These are phyloP conservation scores for Idris sp. DNA, from an alignment of 1,140 invertebrate species.

Conservation along the genomic window DNA sequence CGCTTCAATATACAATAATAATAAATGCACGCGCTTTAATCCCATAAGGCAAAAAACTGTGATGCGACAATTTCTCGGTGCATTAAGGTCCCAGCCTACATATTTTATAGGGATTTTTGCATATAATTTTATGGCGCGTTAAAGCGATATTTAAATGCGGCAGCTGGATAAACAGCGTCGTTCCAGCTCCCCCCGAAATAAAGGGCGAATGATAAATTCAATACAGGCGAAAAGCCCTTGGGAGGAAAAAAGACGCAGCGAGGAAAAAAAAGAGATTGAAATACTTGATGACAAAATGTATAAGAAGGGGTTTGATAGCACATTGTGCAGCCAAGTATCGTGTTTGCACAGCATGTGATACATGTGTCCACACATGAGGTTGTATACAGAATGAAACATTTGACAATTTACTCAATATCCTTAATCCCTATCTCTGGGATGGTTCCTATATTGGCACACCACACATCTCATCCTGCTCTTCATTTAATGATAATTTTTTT, in stretches of 20 bases:
- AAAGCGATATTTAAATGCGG: constrained; percentile 77
- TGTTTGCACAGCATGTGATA: constrained; percentile 77
- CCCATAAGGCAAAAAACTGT: constrained; percentile 69
- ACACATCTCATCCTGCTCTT: constrained; percentile 33
- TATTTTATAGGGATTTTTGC: constrained; percentile 78
- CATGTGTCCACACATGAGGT: constrained; percentile 71
- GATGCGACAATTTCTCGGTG: constrained; percentile 77
- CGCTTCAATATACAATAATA: constrained; percentile 46
- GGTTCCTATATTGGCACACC: constrained; percentile 44
- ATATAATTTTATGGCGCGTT: constrained; percentile 79
- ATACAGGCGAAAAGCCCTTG: constrained; percentile 53
- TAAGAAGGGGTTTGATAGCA: constrained; percentile 45
- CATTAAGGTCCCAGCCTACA: constrained; percentile 73
- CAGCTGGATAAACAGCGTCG: constrained; percentile 77
- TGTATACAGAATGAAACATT: constrained; percentile 65
- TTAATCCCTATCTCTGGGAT: constrained; percentile 68
- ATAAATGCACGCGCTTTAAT: constrained; percentile 66
- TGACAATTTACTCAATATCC: constrained; percentile 75
- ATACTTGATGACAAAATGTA: constrained; percentile 56
- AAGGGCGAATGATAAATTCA: constrained; percentile 62
- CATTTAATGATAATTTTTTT: constrained; percentile 4
- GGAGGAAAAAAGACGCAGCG: constrained; percentile 36
- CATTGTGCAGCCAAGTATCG: constrained; percentile 54
- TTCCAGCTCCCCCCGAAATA: constrained; percentile 51
- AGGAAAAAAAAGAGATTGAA: constrained; percentile 57